Percentiles rank a stretch among this genome's conserved stretches.
phyloP scores from a whole-genome alignment of 2,113 vertebrate species.

The Regulus satrapa region DNA sequence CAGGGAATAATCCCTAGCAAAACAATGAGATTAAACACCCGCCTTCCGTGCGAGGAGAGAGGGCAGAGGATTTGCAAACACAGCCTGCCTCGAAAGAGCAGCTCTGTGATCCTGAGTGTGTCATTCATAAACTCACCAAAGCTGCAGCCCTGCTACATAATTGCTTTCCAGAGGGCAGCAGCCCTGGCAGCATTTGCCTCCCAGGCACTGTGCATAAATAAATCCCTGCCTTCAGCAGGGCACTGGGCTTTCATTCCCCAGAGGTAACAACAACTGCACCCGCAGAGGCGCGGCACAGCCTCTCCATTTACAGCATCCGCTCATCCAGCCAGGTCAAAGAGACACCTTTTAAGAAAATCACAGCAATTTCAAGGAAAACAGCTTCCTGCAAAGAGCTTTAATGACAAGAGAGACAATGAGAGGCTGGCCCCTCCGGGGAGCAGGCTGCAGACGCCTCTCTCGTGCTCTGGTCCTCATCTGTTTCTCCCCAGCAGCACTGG shows the following conservation, averaged over 20 bases:
- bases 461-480: neutral
- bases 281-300: neutral
- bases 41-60: neutral
- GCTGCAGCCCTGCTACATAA: slow-evolving; percentile 5
- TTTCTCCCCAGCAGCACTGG: neutral
- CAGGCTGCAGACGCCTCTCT: neutral
- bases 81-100: slow-evolving; percentile 2
- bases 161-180: slow-evolving; percentile 27
- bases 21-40: neutral
- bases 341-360: slow-evolving; percentile 29
- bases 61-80: neutral
- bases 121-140: slow-evolving; percentile 11
- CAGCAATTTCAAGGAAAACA: slow-evolving; percentile 8
- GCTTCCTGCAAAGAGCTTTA: slow-evolving; percentile 22
- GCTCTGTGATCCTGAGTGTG: slow-evolving; percentile 22
- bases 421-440: neutral
- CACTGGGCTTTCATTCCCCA: neutral
- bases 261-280: neutral
- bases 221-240: neutral
- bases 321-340: slow-evolving; percentile 3
- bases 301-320: neutral
- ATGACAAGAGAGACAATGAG: neutral
- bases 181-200: slow-evolving; percentile 29
- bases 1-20: slow-evolving; percentile 9
- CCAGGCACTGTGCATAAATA: neutral